Conservation (phyloP, 2,797 vertebrate species). For the Brachyalestes nurse region DNA sequence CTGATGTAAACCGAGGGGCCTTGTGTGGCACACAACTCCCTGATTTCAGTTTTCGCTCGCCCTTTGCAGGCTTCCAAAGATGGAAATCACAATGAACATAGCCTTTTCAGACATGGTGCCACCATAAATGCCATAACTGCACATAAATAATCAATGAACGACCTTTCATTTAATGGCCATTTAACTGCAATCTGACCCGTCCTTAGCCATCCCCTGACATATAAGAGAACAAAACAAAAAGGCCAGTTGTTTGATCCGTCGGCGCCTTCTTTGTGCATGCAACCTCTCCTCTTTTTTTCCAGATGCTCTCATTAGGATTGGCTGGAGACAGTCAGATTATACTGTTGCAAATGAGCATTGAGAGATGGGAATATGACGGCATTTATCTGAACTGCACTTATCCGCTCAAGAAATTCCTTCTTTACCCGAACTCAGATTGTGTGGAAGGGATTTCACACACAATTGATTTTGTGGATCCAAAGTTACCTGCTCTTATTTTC, state of each 20-base stretch:
- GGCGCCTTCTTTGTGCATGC: conserved; percentile 5
- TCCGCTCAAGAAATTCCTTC: too few species aligned
- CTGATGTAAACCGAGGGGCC: not conserved
- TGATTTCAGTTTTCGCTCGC: not conserved
- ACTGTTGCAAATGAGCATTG: conserved; percentile 31
- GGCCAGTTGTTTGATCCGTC: conserved; percentile 33
- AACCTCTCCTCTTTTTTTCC: conserved; percentile 6
- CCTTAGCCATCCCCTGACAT: conserved; percentile 24
- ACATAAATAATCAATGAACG: conserved; percentile 43
- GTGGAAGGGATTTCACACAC: too few species aligned
- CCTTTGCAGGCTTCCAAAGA: conserved; percentile 7
- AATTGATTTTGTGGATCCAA: too few species aligned
- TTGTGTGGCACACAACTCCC: not conserved
- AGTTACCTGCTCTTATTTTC: too few species aligned
- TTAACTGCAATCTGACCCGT: conserved; percentile 25
- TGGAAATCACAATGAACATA: not conserved
- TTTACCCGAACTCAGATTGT: too few species aligned
- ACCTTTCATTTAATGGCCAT: conserved; percentile 47
- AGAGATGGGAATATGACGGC: conserved; percentile 21
- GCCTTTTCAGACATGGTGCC: not conserved
- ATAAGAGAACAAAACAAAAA: conserved; percentile 37
- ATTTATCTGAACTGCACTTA: not conserved
- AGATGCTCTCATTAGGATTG: conserved; percentile 10
- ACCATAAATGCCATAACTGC: conserved; percentile 24
- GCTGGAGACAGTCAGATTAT: conserved; percentile 7